Conservation (phyloP, 64 coral and sea anemone species). For the Platygyra sinensis region DNA sequence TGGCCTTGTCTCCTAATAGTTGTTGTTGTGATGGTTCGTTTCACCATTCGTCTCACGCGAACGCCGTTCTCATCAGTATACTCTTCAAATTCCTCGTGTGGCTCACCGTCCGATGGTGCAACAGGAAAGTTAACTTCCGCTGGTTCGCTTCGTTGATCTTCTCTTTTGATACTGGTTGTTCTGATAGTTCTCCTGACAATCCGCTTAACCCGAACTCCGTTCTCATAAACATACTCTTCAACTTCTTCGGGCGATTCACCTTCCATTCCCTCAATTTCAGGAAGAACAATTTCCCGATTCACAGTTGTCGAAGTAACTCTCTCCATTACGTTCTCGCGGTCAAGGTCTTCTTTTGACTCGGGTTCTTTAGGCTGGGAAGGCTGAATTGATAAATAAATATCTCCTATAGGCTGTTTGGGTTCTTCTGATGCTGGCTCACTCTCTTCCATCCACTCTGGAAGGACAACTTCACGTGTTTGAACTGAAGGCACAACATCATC, state of each 20-base stretch:
- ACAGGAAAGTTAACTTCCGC: neutral
- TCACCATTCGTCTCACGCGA: slow-evolving; percentile 47
- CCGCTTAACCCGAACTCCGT: slow-evolving; percentile 57
- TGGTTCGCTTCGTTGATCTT: slow-evolving; percentile 1
- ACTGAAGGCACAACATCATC: slow-evolving; percentile 25
- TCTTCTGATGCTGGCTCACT: neutral
- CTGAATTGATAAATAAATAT: neutral
- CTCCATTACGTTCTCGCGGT: neutral
- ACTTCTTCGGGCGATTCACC: slow-evolving; percentile 31
- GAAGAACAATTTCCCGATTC: slow-evolving; percentile 7
- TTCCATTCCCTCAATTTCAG: slow-evolving; percentile 19
- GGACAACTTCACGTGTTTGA: neutral
- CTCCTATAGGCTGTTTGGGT: neutral
- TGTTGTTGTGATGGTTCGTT: slow-evolving; percentile 46
- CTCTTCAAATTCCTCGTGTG: slow-evolving; percentile 28
- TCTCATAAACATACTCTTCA: slow-evolving; percentile 79
- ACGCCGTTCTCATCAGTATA: slow-evolving; percentile 70
- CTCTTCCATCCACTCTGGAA: slow-evolving; percentile 39
- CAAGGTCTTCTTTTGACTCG: neutral
- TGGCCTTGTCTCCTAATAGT: slow-evolving; percentile 7
- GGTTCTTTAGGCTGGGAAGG: neutral
- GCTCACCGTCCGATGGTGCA: neutral
- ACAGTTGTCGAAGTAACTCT: neutral
- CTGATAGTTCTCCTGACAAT: slow-evolving; percentile 17
- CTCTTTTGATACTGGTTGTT: slow-evolving; percentile 26